phyloP scores from a whole-genome alignment of 2,888 invertebrate genomes.

The Gymnocheta viridis region DNA sequence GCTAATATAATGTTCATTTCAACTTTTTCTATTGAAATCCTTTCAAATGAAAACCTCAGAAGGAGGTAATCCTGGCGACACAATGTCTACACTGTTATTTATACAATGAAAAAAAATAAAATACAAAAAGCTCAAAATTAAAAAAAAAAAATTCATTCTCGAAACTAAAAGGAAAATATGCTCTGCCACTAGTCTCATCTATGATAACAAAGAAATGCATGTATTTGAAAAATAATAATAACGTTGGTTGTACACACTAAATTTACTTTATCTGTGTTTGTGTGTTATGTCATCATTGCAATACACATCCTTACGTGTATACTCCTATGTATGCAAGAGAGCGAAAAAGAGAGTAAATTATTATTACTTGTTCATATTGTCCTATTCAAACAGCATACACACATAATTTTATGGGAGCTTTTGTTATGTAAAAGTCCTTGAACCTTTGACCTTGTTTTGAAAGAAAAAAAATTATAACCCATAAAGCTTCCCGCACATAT shows the following conservation, averaged over 20 bases:
- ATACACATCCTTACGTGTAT: no score
- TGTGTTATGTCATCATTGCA: constrained; percentile 45
- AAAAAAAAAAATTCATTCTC: neutral
- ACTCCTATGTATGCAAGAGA: no score
- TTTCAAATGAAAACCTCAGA: neutral
- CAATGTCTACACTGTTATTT: constrained; percentile 5
- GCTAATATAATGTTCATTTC: neutral
- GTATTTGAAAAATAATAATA: neutral
- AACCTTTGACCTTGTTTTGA: constrained; percentile 65
- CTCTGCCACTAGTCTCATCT: neutral
- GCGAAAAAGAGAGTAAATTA: neutral
- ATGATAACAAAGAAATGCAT: neutral
- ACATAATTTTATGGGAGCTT: constrained; percentile 65
- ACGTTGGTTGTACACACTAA: neutral
- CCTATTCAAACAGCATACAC: neutral
- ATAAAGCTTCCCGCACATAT: constrained; percentile 39
- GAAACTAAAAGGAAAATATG: neutral
- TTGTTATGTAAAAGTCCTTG: constrained; percentile 61
- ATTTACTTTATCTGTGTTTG: neutral
- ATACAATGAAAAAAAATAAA: neutral
- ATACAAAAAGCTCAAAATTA: constrained; percentile 7
- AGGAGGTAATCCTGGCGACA: neutral
- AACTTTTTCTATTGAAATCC: neutral
- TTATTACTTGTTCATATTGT: constrained; percentile 11
- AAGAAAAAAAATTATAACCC: neutral